A percentile compares a stretch with the other conserved stretches of the same genome.
These are phyloP conservation scores for Liolophura sinensis DNA, from an alignment of 1,140 invertebrate species.

Conservation along the genomic window DNA sequence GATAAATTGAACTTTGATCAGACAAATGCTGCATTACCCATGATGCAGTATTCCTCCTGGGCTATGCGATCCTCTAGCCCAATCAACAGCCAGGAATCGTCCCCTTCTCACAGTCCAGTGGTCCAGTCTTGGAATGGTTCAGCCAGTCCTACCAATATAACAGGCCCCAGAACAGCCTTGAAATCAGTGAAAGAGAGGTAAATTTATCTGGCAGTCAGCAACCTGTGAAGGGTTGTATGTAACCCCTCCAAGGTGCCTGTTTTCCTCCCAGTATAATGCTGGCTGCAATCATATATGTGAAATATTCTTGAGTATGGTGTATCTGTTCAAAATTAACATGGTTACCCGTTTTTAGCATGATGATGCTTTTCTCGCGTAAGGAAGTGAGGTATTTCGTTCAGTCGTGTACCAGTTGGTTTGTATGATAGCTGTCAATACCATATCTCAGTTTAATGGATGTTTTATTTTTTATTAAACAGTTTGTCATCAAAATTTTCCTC, in stretches of 20 bases:
- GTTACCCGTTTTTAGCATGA: background rate
- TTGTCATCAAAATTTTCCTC: background rate
- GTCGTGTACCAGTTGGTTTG: no score
- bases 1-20: no score
- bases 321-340: background rate
- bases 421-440: no score
- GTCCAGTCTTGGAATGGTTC: constrained; percentile 10
- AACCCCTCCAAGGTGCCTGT: no score
- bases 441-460: no score
- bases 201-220: background rate
- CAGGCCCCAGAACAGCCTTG: constrained; percentile 9
- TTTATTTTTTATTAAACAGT: background rate
- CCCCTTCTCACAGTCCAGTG: constrained; percentile 3
- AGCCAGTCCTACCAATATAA: background rate
- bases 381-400: no score
- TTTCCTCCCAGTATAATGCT: no score
- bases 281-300: no score
- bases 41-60: no score
- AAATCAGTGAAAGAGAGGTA: constrained; percentile 15
- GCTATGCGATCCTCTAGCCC: no score
- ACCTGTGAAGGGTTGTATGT: background rate
- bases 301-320: no score
- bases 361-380: background rate
- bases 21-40: no score
- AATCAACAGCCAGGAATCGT: constrained; percentile 1